Percentiles rank a stretch among this genome's conserved stretches.
phyloP scores from a whole-genome alignment of 1,140 invertebrate species.

The Campoletis sonorensis region DNA sequence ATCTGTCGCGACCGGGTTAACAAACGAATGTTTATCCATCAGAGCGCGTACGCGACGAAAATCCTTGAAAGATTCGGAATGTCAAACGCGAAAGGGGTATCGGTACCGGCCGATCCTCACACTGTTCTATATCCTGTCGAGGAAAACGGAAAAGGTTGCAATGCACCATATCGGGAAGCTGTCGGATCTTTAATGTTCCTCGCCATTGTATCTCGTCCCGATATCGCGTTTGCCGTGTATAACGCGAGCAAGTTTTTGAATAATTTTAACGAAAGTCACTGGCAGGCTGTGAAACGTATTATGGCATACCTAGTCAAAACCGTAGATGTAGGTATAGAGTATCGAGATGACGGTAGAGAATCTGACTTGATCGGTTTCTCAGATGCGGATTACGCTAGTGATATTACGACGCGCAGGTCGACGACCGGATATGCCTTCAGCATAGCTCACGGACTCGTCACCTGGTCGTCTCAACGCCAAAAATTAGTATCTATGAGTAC shows the following conservation, averaged over 20 bases:
- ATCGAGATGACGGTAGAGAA: neutral
- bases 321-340: slow-evolving; percentile 4
- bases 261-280: neutral
- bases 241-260: slow-evolving; percentile 24
- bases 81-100: neutral
- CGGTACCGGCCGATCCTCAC: neutral
- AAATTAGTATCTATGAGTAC: neutral
- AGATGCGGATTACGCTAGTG: too few species aligned
- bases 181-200: too few species aligned
- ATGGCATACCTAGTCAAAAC: slow-evolving; percentile 16
- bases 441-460: neutral
- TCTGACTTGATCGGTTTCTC: too few species aligned
- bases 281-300: slow-evolving; percentile 39
- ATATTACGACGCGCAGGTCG: neutral
- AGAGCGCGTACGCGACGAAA: neutral
- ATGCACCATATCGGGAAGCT: neutral
- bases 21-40: neutral
- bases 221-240: slow-evolving; percentile 27
- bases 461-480: slow-evolving; percentile 8
- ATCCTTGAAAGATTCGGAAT: neutral
- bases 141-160: neutral
- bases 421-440: neutral
- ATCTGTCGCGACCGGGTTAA: neutral
- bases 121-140: neutral
- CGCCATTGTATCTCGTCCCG: neutral